phyloP scores from a whole-genome alignment of 2,797 vertebrate genomes.

The Fundulus diaphanus region DNA sequence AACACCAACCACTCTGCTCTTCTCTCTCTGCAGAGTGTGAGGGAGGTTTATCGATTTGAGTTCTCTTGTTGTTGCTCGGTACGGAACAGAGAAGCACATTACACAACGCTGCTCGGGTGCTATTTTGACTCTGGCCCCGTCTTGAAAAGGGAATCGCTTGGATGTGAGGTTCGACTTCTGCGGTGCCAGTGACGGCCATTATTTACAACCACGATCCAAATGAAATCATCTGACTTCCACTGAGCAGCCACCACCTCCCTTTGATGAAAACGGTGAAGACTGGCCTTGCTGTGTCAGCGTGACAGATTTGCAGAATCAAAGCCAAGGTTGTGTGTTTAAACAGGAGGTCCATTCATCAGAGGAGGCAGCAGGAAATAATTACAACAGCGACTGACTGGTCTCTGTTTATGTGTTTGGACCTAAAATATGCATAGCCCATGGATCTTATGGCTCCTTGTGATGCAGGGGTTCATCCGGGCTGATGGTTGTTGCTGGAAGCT shows the following conservation, averaged over 20 bases:
- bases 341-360: conserved; percentile 58
- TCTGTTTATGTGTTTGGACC: conserved; percentile 1
- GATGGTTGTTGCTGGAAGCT: conserved; percentile 48
- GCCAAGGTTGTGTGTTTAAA: conserved; percentile 39
- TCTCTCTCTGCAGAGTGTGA: conserved; percentile 63
- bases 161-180: conserved; percentile 42
- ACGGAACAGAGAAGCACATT: conserved; percentile 70
- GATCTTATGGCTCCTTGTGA: conserved; percentile 42
- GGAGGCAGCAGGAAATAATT: conserved; percentile 23
- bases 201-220: conserved; percentile 47
- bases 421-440: conserved; percentile 43
- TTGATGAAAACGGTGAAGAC: conserved; percentile 38
- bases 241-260: conserved; percentile 25
- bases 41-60: conserved; percentile 78
- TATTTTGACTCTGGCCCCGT: conserved; percentile 73
- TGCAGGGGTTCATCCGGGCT: conserved; percentile 50
- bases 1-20: conserved; percentile 50
- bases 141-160: conserved; percentile 40
- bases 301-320: conserved; percentile 46
- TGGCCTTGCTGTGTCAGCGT: conserved; percentile 34
- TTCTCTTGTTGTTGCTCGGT: conserved; percentile 63
- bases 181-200: conserved; percentile 43
- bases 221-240: conserved; percentile 33
- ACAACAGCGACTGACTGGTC: conserved; percentile 5
- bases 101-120: conserved; percentile 73